phyloP scores from a whole-genome alignment of 2,888 invertebrate species.

The Selenia dentaria region DNA sequence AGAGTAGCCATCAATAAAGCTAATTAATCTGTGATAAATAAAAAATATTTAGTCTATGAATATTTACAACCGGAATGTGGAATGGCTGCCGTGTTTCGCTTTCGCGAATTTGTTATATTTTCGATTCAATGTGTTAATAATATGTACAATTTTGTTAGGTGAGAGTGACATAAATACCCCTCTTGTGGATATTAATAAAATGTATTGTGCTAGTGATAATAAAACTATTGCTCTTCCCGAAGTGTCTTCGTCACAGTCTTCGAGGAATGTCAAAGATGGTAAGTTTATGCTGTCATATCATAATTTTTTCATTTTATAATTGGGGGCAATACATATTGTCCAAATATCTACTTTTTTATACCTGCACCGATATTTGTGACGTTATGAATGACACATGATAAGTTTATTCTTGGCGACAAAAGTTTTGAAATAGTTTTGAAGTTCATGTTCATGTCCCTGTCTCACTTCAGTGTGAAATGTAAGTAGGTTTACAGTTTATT shows the following conservation, averaged over 20 bases:
- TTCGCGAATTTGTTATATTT: constrained; percentile 68
- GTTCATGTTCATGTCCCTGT: constrained; percentile 7
- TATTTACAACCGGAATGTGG: constrained; percentile 84
- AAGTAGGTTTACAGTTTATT: no score
- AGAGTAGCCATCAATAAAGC: no score
- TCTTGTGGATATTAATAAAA: constrained; percentile 67
- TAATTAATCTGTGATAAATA: no score
- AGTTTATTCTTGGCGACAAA: constrained; percentile 23
- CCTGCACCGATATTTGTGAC: no score
- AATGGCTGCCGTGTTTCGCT: constrained; percentile 80
- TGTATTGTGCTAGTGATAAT: constrained; percentile 90
- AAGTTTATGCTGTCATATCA: constrained; percentile 72
- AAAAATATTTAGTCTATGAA: constrained; percentile 52
- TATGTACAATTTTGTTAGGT: constrained; percentile 83
- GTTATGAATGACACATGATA: neutral
- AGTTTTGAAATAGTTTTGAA: constrained; percentile 34
- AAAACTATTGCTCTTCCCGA: constrained; percentile 90
- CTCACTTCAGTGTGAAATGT: no score
- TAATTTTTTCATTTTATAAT: constrained; percentile 24
- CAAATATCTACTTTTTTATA: neutral
- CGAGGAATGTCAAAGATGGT: constrained; percentile 91
- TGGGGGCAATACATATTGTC: no score
- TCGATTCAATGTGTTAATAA: constrained; percentile 63
- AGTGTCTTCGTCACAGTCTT: constrained; percentile 89
- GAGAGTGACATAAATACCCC: constrained; percentile 77